A percentile compares a stretch with the other conserved stretches of the same genome.
Conservation (phyloP, 2,113 vertebrate species). For the Brienomyrus longianalis region DNA sequence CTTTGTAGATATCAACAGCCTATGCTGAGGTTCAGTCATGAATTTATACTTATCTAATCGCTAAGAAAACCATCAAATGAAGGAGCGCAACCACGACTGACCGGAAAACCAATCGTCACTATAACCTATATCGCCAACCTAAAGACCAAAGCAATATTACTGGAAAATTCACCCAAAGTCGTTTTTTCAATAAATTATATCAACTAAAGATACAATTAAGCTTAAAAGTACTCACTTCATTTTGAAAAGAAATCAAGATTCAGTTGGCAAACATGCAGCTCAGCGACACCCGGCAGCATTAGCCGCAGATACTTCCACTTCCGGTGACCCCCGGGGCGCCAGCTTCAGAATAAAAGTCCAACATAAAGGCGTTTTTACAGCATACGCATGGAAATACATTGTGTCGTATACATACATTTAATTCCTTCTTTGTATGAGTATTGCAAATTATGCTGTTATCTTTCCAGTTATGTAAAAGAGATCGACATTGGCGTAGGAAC, state of each 20-base stretch:
- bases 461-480: not conserved
- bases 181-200: not conserved
- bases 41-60: not conserved
- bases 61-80: not conserved
- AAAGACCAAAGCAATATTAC: not conserved
- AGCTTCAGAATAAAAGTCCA: not conserved
- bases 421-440: not conserved
- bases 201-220: not conserved
- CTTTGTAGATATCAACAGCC: not conserved
- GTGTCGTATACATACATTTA: not conserved
- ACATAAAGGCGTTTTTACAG: not conserved
- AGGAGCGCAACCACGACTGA: not conserved
- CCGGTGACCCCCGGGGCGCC: not conserved
- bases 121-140: not conserved
- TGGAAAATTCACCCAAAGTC: not conserved
- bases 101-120: not conserved
- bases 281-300: not conserved
- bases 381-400: not conserved
- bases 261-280: not conserved
- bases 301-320: not conserved
- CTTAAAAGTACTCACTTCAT: constrained; percentile 10
- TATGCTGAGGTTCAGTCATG: not conserved
- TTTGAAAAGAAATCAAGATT: not conserved
- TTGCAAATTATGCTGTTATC: not conserved
- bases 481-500: not conserved